Evolutionary conservation across 2,113 vertebrate species (phyloP), one percentile per base, ranked within the genome.

Genomic region (Hippocampus mohnikei): DNA sequence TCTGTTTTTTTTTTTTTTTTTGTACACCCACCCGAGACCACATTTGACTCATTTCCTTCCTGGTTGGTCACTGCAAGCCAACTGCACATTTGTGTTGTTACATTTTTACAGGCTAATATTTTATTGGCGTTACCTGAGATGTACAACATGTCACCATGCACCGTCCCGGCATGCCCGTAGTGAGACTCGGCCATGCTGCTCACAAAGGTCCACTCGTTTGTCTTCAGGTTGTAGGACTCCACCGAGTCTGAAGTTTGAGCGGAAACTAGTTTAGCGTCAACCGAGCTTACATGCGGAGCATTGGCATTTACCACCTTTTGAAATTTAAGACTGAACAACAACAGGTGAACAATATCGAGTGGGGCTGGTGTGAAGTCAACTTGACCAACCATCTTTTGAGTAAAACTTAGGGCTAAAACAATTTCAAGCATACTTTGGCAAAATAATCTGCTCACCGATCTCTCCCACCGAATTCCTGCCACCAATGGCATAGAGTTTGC

Each of bases 141-240:
- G 80, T 93, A 94, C 93, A 94, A 92, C 68, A 92, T 84, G 56
- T 80, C 85, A 2, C 84, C 88, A 0, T 94, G 91, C 65, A 94
- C 93, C 0, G 93, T 85, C 15, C 93, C 93, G 46, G 93, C 93
- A 15, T 94, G 93, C 37, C 93, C 93, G 53, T 94, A 94, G 76
- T 94, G 93, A 53, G 93, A 91, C 74, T 94, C 91, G 60, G 71
- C 58, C 91, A 94, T 93, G 1, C 70, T 84, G 37, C 69, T 70
- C 73, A 92, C 91, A 71, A 92, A 92, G 0, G 82, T 91, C 93
- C 93, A 94, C 84, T 94, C 92, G 13, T 94, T 93, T 44, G 87
- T 92, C 76, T 80, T 91, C 70, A 92, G 88, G 79, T 91, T 85
- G 81, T 94, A 94, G 78, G 91, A 92, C 82, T 94, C 93, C 79